Evolutionary conservation across 2,797 vertebrate species (phyloP), one percentile per base, ranked within the genome.

Genomic region (Sandelia bainsii): DNA sequence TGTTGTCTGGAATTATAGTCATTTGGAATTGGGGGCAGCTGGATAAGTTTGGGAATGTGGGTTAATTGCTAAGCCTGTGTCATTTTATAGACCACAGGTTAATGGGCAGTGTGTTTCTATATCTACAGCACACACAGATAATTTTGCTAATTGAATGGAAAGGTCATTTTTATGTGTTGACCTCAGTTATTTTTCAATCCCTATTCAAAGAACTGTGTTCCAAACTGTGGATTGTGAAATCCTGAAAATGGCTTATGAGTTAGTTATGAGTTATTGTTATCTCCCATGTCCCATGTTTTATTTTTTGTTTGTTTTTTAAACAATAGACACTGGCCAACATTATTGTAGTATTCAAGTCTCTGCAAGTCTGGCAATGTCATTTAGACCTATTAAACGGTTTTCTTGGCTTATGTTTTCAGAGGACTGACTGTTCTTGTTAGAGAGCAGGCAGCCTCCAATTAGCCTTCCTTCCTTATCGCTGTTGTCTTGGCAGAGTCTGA

Each of bases 1-100:
- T 77, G 87, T 92, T 94, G 85, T 91, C 88, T 87, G 86, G 90
- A 93, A 95, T 95, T 94, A 95, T 92, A 95, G 95, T 93, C 67
- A 90, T 94, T 93, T 90, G 66, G 82, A 87, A 88, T 91, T 40
- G 51, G 67, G 86, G 81, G 87, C 92, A 91, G 91, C 90, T 90
- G 94, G 86, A 84, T 78, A 73, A 52, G 71, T 76, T 87, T 76
- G 84, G 81, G 87, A 91, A 90, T 90, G 88, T 80, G 87, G 91
- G 77, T 74, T 94, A 93, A 94, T 94, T 93, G 89, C 87, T 86
- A 69, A 88, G 85, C 76, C 75, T 70, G 77, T 82, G 89, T 86
- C 79, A 83, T 91, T 84, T 85, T 88, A 80, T 64, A 82, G 82
- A 86, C 90, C 91, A 56, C 85, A 78, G 86, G 84, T 92, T 93